These are phyloP conservation scores for Himalopsyche tibetana DNA, from an alignment of 2,888 invertebrate species.

Conservation along the genomic window DNA sequence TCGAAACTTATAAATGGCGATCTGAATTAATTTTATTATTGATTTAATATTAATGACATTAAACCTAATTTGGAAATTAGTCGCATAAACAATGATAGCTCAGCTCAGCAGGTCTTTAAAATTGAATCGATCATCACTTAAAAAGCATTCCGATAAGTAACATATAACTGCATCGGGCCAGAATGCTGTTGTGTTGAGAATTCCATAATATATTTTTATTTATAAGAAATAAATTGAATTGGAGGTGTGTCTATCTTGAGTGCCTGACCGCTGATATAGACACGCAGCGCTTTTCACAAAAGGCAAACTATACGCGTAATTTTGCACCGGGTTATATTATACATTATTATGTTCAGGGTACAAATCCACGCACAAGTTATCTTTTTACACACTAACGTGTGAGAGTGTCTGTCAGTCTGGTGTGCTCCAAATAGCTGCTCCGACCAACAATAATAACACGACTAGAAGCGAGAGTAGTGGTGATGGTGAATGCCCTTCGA, in stretches of 20 bases:
- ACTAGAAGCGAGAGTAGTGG: constrained; percentile 22
- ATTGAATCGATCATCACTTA: no score
- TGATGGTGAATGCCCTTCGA: constrained; percentile 60
- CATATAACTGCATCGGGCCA: no score
- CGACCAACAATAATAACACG: not conserved
- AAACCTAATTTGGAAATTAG: no score
- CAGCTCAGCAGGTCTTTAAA: no score
- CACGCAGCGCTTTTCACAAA: not conserved
- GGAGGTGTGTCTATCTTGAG: no score
- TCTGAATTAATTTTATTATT: no score
- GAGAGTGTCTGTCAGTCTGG: constrained; percentile 17
- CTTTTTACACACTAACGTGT: not conserved
- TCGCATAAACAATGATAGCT: no score
- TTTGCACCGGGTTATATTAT: not conserved
- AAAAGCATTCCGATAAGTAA: no score
- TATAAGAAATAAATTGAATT: no score
- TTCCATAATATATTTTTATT: not conserved
- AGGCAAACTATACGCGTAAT: not conserved
- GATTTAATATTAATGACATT: no score
- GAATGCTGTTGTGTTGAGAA: not conserved
- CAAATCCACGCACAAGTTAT: not conserved
- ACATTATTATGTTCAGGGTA: not conserved
- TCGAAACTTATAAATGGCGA: no score
- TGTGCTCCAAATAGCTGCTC: constrained; percentile 41
- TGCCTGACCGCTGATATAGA: not conserved